Evolutionary conservation across 2,113 vertebrate species (phyloP).

Genomic region (Sinocyclocheilus rhinocerous): DNA sequence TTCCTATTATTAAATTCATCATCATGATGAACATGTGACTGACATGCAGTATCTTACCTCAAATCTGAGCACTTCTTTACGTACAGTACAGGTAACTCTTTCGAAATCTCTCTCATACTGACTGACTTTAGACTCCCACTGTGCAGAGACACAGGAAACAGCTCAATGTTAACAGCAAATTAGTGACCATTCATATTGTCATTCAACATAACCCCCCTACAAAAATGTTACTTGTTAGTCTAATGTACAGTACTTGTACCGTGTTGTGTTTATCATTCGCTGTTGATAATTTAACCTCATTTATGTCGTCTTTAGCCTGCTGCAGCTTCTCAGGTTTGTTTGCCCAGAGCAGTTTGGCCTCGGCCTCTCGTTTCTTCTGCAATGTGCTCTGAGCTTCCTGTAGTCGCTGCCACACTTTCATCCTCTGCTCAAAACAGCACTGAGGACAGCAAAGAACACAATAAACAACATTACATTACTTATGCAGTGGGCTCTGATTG

Average conservation of each 20-base stretch:
- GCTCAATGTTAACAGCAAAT: not conserved
- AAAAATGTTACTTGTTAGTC: no score
- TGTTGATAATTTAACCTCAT: constrained; percentile 76
- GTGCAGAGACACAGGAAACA: constrained; percentile 36
- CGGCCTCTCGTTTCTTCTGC: constrained; percentile 93
- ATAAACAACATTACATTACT: not conserved
- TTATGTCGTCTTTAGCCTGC: constrained; percentile 94
- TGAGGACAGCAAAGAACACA: constrained; percentile 5
- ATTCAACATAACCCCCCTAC: no score
- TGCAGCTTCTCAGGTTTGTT: constrained; percentile 96
- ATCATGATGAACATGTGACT: no score
- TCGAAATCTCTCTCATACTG: constrained; percentile 95
- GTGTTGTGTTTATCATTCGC: not conserved
- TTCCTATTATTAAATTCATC: no score
- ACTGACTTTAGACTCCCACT: constrained; percentile 93
- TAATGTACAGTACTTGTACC: no score
- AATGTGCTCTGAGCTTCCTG: constrained; percentile 90
- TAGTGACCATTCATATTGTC: not conserved
- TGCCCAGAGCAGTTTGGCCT: constrained; percentile 93
- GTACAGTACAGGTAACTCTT: constrained; percentile 84
- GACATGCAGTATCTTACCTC: constrained; percentile 76
- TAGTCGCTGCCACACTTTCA: constrained; percentile 93
- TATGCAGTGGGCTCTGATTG: not conserved
- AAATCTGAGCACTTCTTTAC: constrained; percentile 92
- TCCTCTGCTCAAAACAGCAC: constrained; percentile 90